phyloP scores from a whole-genome alignment of 2,797 vertebrate species.

The Parambassis ranga region DNA sequence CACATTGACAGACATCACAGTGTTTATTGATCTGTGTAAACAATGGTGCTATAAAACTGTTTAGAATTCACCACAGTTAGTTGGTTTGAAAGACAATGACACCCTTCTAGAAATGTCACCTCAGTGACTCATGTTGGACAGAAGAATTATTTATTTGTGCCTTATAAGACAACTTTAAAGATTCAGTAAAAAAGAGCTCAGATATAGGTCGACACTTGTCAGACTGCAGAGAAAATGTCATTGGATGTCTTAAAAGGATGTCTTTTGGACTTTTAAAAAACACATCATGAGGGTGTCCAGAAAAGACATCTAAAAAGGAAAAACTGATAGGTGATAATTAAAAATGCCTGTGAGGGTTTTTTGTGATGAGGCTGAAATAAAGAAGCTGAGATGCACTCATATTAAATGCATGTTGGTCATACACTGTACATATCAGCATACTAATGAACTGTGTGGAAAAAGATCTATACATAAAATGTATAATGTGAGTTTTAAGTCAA shows the following conservation, averaged over 20 bases:
- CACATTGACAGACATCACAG: slow-evolving; percentile 40
- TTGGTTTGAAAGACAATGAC: slow-evolving; percentile 8
- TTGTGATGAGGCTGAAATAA: too few relatives aligned
- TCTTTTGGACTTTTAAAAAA: too few relatives aligned
- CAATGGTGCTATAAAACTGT: slow-evolving; percentile 4
- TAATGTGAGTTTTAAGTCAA: too few relatives aligned
- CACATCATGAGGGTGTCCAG: too few relatives aligned
- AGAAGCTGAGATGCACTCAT: too few relatives aligned
- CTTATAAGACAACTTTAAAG: slow-evolving; percentile 17
- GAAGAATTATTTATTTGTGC: background rate
- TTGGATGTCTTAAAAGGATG: too few relatives aligned
- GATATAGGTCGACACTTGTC: slow-evolving; percentile 4
- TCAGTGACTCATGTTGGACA: background rate
- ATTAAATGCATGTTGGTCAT: too few relatives aligned
- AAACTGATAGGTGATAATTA: background rate
- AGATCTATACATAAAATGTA: too few relatives aligned
- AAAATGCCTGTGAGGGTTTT: too few relatives aligned
- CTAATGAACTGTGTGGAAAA: too few relatives aligned
- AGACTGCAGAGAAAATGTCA: too few relatives aligned
- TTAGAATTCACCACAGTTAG: slow-evolving; percentile 43
- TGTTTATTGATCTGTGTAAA: slow-evolving; percentile 59
- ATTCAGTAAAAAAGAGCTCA: background rate
- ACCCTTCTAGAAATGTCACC: slow-evolving; percentile 53
- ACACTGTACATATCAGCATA: too few relatives aligned
- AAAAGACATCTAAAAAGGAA: slow-evolving; percentile 1